Base-by-base conservation (phyloP, 2,113 vertebrate species). In the Microtus ochrogaster region DNA sequence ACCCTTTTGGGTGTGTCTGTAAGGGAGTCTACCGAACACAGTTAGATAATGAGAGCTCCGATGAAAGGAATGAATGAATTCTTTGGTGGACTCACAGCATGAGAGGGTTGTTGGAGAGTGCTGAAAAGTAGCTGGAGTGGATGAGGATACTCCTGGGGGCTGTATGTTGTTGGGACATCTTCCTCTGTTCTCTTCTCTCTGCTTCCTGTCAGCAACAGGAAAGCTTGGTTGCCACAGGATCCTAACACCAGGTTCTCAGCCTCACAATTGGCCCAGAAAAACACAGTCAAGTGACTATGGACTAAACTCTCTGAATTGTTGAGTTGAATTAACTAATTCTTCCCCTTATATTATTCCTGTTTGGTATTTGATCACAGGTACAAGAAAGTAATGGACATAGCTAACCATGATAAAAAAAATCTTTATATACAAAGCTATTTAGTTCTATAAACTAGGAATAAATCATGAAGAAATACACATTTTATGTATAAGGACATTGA, bases 371-470 rank as follows among this genome's bases (percentile, higher is more conserved):
- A 49, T 68, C 8, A 24, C 1, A 52, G 84, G 12, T 52, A 87
- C 14, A 14, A 68, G 30, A 24, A 85, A 49, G 4, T 49, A 49
- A 68, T 36, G 16, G n/a, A 68, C 16, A 68, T 1, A 86, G 44
- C 2, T 24, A 63, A 83, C 11, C 39, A 61, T 81, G 41, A 72
- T 58, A 89, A 6, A 89, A 6, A 55, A 52, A 14, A 55, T 2
- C 13, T 44, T 92, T 87, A 82, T 24, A 86, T 76, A 65, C 1
- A 78, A 36, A 52, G 55, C 4, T 91, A 73, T 47, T 44, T 28
- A 44, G 19, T 73, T 97, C 24, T 63, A 33, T 28, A 96, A 76
- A 81, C 72, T 47, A 36, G 90, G 76, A 61, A 90, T 84, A 63
- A 8, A 44, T 24, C 19, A 41, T 22, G 12, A 39, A 14, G 2